A percentile compares a stretch with the other conserved stretches of the same genome.
These are phyloP conservation scores for Setipinna tenuifilis DNA, from an alignment of 2,797 vertebrate genomes.

Conservation along the genomic window DNA sequence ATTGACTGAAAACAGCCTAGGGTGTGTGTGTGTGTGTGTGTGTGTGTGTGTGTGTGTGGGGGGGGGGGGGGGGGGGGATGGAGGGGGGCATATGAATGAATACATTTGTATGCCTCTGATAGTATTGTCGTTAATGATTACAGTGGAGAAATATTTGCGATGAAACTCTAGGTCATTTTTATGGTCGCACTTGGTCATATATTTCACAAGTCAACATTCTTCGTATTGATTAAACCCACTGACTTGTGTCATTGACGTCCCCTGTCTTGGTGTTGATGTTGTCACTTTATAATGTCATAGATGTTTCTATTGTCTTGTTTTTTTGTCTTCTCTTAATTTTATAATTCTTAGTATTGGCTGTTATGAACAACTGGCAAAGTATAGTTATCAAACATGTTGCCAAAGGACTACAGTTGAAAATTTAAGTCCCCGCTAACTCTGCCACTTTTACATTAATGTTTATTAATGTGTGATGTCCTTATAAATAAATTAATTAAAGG, in stretches of 20 bases:
- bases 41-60: no score
- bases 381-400: constrained; percentile 20
- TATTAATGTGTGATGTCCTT: no score
- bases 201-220: background rate
- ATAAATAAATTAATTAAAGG: background rate
- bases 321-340: background rate
- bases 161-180: background rate
- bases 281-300: no score
- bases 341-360: no score
- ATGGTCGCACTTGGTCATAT: background rate
- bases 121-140: background rate
- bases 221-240: background rate
- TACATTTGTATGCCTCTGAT: constrained; percentile 23
- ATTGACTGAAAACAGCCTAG: constrained; percentile 29
- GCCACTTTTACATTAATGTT: no score
- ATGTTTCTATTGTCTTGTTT: background rate
- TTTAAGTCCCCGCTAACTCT: no score
- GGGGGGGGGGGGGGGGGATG: background rate
- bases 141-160: background rate
- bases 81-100: constrained; percentile 23
- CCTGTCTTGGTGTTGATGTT: background rate
- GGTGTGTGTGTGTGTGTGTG: background rate
- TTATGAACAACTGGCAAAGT: no score
- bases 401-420: background rate
- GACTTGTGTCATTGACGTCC: background rate